Conservation (phyloP, 2,888 invertebrate species). For the Mimachlamys varia region DNA sequence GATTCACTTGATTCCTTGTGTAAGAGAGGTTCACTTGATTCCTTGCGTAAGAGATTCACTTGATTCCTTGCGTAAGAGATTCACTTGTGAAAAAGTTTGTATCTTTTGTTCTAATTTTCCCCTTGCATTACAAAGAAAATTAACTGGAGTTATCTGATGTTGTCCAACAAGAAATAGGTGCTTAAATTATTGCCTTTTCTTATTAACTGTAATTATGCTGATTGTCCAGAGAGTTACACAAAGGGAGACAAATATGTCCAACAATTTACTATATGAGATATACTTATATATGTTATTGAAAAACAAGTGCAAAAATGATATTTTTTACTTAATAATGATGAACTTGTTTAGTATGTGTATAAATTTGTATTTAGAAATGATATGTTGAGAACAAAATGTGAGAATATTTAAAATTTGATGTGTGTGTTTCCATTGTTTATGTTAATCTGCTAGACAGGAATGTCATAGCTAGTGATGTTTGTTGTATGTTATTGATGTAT, state of each 20-base stretch:
- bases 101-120: background rate
- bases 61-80: background rate
- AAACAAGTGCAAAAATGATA: background rate
- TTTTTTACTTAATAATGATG: background rate
- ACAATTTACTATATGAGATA: background rate
- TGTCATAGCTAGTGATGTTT: too few species aligned
- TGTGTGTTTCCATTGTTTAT: background rate
- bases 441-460: too few species aligned
- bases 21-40: too few species aligned
- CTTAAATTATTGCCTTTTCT: too few species aligned
- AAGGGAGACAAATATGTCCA: background rate
- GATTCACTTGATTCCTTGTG: too few species aligned
- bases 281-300: background rate
- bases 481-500: too few species aligned
- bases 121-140: too few species aligned
- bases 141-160: too few species aligned
- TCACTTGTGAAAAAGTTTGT: background rate
- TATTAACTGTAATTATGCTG: too few species aligned
- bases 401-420: background rate
- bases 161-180: too few species aligned
- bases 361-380: background rate
- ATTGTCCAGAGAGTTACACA: background rate
- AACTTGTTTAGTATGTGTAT: background rate
- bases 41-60: too few species aligned
- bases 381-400: background rate